phyloP scores from a whole-genome alignment of 2,888 invertebrate genomes.

The Mesorhabditis sp. region DNA sequence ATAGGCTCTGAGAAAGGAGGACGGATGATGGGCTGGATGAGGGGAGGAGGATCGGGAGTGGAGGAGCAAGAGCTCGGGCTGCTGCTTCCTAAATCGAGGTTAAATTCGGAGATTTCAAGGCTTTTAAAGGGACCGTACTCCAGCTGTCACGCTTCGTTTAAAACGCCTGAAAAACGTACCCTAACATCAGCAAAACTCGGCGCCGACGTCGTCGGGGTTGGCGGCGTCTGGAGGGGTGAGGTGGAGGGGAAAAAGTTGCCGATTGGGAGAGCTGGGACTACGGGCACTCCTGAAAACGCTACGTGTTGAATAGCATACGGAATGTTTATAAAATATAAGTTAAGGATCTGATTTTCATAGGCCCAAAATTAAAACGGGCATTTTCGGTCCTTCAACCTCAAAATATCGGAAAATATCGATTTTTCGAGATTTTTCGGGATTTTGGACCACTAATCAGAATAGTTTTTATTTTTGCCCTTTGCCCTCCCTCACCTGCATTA shows the following conservation, averaged over 20 bases:
- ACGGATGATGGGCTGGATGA: background rate
- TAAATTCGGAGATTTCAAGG: background rate
- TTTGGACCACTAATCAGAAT: too few relatives aligned
- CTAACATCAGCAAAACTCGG: background rate
- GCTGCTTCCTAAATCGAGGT: background rate
- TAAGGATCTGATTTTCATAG: too few relatives aligned
- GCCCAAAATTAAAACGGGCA: too few relatives aligned
- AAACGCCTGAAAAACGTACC: background rate
- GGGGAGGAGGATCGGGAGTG: slow-evolving; percentile 1
- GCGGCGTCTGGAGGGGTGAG: background rate
- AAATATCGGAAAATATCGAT: too few relatives aligned
- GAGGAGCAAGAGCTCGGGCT: background rate
- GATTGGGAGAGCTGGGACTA: background rate
- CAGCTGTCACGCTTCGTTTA: background rate
- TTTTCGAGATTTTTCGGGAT: too few relatives aligned
- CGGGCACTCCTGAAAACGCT: too few relatives aligned
- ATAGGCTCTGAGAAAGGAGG: background rate
- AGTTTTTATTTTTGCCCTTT: too few relatives aligned
- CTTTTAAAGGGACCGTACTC: background rate
- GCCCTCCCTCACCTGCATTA: background rate
- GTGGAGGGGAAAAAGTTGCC: background rate
- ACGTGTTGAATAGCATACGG: too few relatives aligned
- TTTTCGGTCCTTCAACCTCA: too few relatives aligned
- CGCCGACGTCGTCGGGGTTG: background rate
- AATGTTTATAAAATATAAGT: too few relatives aligned